Evolutionary conservation across 2,797 vertebrate genomes (phyloP).

Genomic region (Chaunax sp.): DNA sequence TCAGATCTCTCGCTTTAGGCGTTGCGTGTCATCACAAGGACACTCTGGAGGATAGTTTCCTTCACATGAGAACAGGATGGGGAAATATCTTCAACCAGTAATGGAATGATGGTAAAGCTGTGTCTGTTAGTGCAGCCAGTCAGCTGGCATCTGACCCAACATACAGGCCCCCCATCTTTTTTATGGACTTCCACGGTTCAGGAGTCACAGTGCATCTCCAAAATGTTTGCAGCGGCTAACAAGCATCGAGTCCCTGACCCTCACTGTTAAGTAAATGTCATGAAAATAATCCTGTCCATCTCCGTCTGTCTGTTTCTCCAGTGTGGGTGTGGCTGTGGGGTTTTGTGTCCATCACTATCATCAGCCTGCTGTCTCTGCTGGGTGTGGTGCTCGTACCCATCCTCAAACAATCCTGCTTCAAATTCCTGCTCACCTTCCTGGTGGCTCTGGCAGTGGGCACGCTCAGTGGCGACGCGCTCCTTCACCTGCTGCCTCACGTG

Average conservation of each 20-base stretch:
- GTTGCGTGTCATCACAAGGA: conserved; percentile 66
- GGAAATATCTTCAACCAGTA: background rate
- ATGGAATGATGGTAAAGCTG: background rate
- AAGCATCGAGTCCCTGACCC: background rate
- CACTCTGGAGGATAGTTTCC: conserved; percentile 30
- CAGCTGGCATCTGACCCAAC: background rate
- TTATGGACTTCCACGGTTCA: background rate
- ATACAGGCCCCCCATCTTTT: background rate
- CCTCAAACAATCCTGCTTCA: conserved; percentile 98
- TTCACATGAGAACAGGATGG: conserved; percentile 10
- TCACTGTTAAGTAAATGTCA: background rate
- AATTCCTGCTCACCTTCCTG: conserved; percentile 98
- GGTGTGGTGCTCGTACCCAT: conserved; percentile 96
- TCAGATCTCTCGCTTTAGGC: conserved; percentile 43
- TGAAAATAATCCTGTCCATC: background rate
- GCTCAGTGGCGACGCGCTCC: conserved; percentile 96
- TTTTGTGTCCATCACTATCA: conserved; percentile 97
- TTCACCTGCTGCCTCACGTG: conserved; percentile 97
- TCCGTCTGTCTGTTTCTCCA: conserved; percentile 42
- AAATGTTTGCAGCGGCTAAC: background rate
- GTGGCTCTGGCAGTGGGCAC: conserved; percentile 98
- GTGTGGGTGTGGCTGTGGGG: conserved; percentile 91
- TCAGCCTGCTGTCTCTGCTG: conserved; percentile 96
- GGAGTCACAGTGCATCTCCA: background rate
- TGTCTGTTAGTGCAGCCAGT: background rate